Base-by-base conservation (phyloP, 2,797 vertebrate species). In the Epinephelus malabaricus region DNA sequence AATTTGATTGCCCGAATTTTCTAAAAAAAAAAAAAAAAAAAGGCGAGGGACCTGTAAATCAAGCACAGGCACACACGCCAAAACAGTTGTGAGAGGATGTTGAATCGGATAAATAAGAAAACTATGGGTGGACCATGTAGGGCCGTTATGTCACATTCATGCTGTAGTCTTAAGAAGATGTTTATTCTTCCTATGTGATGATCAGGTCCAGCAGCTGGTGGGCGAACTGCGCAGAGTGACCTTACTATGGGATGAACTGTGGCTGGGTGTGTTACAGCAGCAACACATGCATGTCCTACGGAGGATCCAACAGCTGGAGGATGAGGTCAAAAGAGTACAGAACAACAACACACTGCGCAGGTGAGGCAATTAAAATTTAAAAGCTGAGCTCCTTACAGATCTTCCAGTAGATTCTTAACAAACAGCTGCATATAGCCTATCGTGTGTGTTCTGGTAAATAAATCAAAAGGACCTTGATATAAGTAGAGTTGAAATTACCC, bases 241-340 rank as follows among this genome's bases (percentile, higher is more conserved):
- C 0, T 94, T 99, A n/a, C 97, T 99, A 30, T 99, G 98, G 98
- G 98, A 99, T 45, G 98, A 99, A 7, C 96, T 99, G 30, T 99
- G 98, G 98, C 83, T 99, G 68, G 98, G 98, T 0, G 98, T 99
- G 21, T 71, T 99, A 2, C 94, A 99, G 76, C 98, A 99, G 87
- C 98, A 99, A 40, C 98, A 99, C 93, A 99, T 99, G 97, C 97
- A 98, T 0, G 98, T 99, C 23, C 94, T 99, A 74, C 95, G 98
- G 13, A 92, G 97, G 64, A 98, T 99, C 78, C 98, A 99, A 2
- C 98, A 99, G 49, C 95, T 99, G 45, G 98, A 99, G 82, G 98
- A 99, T 1, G 98, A 99, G 76, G 98, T 99, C 80, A 99, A 99
- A 90, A 96, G 98, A 76, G 98, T 99, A n/a, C 98, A 94, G 77